These are phyloP conservation scores for Drosophila koepferae DNA, from an alignment of 2,888 invertebrate species.

Conservation along the genomic window DNA sequence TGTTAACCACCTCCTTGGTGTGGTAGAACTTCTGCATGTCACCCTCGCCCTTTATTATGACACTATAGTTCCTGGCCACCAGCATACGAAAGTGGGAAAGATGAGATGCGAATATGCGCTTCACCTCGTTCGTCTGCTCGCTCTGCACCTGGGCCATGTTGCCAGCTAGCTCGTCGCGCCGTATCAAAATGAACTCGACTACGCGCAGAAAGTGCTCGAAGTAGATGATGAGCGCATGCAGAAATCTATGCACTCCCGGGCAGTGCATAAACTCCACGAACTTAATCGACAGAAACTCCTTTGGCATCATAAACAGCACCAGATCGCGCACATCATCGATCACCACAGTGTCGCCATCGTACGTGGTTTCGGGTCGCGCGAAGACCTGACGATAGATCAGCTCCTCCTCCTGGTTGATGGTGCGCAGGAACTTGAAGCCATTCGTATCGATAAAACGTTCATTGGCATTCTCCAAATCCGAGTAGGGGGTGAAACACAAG, in stretches of 20 bases:
- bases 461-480: conserved; percentile 12
- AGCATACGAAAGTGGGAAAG: conserved; percentile 80
- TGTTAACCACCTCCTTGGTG: conserved; percentile 13
- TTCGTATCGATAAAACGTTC: conserved; percentile 22
- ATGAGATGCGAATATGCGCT: conserved; percentile 75
- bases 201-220: conserved; percentile 82
- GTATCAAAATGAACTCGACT: conserved; percentile 81
- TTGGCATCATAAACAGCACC: conserved; percentile 24
- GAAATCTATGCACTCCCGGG: conserved; percentile 44
- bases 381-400: conserved; percentile 20
- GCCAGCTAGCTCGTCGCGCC: conserved; percentile 77
- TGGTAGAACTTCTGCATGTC: conserved; percentile 26
- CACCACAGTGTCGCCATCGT: conserved; percentile 15
- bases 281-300: conserved; percentile 13
- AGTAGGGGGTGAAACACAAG: conserved; percentile 9
- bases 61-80: conserved; percentile 67
- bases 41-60: conserved; percentile 4
- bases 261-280: conserved; percentile 7
- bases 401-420: conserved; percentile 23
- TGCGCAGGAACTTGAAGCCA: conserved; percentile 22
- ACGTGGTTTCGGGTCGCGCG: not conserved
- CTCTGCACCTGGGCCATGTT: conserved; percentile 76
- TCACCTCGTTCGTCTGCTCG: conserved; percentile 73
- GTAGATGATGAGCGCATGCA: conserved; percentile 81
- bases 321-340: conserved; percentile 22